Evolutionary conservation across 2,113 vertebrate species (phyloP).

Genomic region (Peromyscus polionotus): DNA sequence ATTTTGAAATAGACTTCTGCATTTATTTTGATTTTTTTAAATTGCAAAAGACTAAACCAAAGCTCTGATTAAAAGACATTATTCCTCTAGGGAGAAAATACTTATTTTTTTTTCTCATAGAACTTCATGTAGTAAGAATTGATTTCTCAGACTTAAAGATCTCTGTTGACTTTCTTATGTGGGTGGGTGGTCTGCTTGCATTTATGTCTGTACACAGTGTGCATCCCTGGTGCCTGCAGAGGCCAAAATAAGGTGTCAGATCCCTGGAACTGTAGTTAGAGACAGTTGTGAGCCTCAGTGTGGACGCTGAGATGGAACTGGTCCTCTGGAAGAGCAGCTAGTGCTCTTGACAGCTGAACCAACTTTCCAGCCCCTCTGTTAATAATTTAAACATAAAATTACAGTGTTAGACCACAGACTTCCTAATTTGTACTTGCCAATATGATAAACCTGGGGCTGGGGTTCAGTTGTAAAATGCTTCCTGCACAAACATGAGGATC

Average conservation of each 20-base stretch:
- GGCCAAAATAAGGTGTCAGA: neutral
- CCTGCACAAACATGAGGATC: neutral
- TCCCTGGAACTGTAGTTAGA: neutral
- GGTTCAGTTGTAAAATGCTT: neutral
- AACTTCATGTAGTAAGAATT: constrained; percentile 7
- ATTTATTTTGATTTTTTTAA: constrained; percentile 45
- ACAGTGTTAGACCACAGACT: constrained; percentile 33
- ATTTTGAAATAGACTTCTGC: constrained; percentile 48
- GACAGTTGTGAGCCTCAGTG: neutral
- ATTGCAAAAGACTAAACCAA: constrained; percentile 35
- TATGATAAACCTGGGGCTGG: constrained; percentile 50
- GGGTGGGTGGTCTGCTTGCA: neutral
- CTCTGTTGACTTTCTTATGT: neutral
- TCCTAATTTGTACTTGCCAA: constrained; percentile 61
- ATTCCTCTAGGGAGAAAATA: constrained; percentile 58
- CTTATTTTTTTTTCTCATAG: constrained; percentile 41
- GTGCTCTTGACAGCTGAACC: neutral
- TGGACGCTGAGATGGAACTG: neutral
- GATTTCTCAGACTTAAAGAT: constrained; percentile 39
- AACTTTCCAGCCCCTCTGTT: neutral
- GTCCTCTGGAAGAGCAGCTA: neutral
- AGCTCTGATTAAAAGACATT: constrained; percentile 22
- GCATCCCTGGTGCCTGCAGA: neutral
- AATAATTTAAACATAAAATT: constrained; percentile 64
- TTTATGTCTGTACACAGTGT: neutral